These are phyloP conservation scores for Ptyas mucosa DNA, from an alignment of 2,113 vertebrate species.

Conservation along the genomic window DNA sequence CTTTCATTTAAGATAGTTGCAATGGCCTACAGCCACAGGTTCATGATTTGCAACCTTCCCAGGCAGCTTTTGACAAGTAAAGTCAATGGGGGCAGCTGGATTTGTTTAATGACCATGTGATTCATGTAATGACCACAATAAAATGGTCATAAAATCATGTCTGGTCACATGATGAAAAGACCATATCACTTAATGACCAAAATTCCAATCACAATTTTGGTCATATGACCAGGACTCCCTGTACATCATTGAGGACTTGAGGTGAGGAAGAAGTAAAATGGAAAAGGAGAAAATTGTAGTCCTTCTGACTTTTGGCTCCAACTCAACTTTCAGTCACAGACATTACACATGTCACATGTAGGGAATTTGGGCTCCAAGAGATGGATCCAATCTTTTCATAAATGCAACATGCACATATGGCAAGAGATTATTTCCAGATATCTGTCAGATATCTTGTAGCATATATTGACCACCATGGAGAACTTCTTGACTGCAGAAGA, in stretches of 20 bases:
- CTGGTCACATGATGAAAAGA: not conserved
- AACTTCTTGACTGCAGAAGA: too few relatives aligned
- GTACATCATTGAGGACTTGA: not conserved
- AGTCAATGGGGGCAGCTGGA: too few relatives aligned
- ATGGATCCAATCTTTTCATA: not conserved
- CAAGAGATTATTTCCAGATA: not conserved
- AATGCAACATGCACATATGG: not conserved
- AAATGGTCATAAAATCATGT: not conserved
- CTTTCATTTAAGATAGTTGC: too few relatives aligned
- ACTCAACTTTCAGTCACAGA: not conserved
- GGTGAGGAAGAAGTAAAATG: not conserved
- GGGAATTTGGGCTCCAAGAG: not conserved
- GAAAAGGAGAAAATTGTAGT: not conserved
- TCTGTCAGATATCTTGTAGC: not conserved
- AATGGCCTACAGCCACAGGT: too few relatives aligned
- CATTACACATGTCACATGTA: not conserved
- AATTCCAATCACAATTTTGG: not conserved
- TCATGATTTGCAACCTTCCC: too few relatives aligned
- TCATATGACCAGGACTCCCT: not conserved
- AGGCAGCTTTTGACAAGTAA: too few relatives aligned
- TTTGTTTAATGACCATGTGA: too few relatives aligned
- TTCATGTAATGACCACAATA: too few relatives aligned
- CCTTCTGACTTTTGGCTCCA: not conserved
- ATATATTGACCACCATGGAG: not conserved
- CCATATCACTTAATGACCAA: not conserved